Evolutionary conservation across 2,888 invertebrate genomes (phyloP).

Genomic region (Caenorhabditis imperialis): DNA sequence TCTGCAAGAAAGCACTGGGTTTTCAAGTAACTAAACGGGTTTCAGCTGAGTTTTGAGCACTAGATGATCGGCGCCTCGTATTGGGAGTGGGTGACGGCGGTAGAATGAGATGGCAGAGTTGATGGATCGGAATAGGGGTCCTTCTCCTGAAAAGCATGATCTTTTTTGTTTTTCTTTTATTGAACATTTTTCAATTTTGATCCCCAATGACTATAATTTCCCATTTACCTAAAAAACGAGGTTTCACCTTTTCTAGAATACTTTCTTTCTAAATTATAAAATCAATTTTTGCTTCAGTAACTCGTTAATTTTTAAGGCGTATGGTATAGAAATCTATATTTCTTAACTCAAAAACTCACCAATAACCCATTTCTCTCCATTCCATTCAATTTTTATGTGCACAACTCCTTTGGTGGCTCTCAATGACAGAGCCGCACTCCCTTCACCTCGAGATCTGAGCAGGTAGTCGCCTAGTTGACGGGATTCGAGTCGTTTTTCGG

Average conservation of each 20-base stretch:
- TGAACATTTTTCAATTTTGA: no score
- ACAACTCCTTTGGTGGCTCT: slow-evolving; percentile 64
- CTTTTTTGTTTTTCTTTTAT: no score
- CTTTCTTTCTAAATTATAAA: no score
- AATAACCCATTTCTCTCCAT: slow-evolving; percentile 71
- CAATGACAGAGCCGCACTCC: slow-evolving; percentile 72
- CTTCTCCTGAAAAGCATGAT: slow-evolving; percentile 60
- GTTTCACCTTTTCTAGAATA: no score
- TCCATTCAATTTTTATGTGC: slow-evolving; percentile 75
- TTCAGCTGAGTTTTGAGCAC: slow-evolving; percentile 59
- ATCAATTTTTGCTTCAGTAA: background rate
- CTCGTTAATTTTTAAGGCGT: background rate
- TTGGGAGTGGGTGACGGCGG: slow-evolving; percentile 72
- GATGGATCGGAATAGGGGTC: slow-evolving; percentile 69
- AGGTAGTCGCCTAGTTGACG: slow-evolving; percentile 70
- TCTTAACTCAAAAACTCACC: no score
- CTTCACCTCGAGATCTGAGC: slow-evolving; percentile 60
- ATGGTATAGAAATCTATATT: background rate
- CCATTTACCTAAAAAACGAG: no score
- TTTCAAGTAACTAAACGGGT: slow-evolving; percentile 11
- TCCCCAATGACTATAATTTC: no score
- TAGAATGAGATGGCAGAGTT: slow-evolving; percentile 69
- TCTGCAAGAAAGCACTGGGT: slow-evolving; percentile 14
- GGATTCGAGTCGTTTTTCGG: slow-evolving; percentile 69
- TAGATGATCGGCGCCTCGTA: slow-evolving; percentile 74